Percentiles rank a stretch among this genome's conserved stretches.
Conservation (phyloP, 2,797 vertebrate genomes). For the Perodicticus potto region DNA sequence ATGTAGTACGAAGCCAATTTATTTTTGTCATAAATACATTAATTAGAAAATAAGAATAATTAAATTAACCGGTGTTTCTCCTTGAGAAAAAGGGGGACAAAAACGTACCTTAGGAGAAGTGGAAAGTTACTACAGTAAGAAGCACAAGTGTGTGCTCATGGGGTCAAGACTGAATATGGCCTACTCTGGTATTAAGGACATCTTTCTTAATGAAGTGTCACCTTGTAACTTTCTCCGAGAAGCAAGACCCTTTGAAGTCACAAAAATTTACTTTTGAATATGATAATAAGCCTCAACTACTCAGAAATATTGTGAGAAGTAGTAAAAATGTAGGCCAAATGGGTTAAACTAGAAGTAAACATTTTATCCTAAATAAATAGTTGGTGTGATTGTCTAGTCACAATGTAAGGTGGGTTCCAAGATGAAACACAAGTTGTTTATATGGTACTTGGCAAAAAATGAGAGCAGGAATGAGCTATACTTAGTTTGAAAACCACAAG, state of each 20-base stretch:
- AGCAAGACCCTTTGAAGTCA: background rate
- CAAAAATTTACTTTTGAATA: slow-evolving; percentile 11
- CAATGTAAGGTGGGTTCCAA: background rate
- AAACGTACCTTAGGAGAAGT: background rate
- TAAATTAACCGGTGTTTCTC: background rate
- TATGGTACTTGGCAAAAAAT: background rate
- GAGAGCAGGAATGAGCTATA: background rate
- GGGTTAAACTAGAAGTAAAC: background rate
- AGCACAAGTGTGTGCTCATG: background rate
- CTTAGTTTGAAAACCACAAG: background rate
- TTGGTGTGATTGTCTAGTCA: background rate
- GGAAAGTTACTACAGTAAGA: background rate
- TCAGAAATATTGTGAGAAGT: background rate
- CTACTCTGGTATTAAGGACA: background rate
- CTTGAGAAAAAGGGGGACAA: background rate
- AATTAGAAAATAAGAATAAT: background rate
- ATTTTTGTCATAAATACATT: background rate
- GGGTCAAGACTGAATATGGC: background rate
- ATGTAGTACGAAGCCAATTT: background rate
- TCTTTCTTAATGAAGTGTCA: background rate
- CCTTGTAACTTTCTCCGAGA: background rate
- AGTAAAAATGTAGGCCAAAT: background rate
- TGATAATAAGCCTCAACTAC: background rate
- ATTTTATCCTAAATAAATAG: background rate
- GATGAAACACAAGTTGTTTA: background rate